Evolutionary conservation across 2,797 vertebrate species (phyloP).

Genomic region (Ctenochaetus hawaiiensis): DNA sequence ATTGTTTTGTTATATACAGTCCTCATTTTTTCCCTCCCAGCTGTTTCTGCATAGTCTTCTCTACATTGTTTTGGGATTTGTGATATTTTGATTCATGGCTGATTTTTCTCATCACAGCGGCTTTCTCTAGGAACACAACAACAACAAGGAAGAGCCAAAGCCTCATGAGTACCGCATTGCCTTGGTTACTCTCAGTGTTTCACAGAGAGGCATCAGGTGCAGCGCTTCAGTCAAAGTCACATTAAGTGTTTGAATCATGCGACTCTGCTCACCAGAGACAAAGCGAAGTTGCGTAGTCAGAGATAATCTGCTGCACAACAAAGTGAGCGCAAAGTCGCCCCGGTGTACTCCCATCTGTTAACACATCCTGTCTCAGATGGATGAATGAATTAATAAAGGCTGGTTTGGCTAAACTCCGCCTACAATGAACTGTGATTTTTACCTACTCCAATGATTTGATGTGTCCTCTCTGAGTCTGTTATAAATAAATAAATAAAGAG

Average conservation of each 20-base stretch:
- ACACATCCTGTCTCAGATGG: constrained; percentile 48
- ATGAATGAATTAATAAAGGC: constrained; percentile 46
- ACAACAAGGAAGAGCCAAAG: background rate
- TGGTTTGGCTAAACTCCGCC: constrained; percentile 6
- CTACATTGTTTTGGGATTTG: constrained; percentile 19
- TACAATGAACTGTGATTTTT: constrained; percentile 24
- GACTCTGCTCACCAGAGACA: constrained; percentile 49
- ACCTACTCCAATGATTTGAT: constrained; percentile 26
- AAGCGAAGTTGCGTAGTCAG: constrained; percentile 49
- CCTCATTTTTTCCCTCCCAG: constrained; percentile 27
- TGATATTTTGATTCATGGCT: constrained; percentile 20
- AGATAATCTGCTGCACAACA: constrained; percentile 55
- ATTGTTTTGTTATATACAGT: background rate
- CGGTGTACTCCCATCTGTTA: constrained; percentile 47
- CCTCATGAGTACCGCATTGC: constrained; percentile 30
- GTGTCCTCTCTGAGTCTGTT: constrained; percentile 1
- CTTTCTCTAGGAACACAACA: constrained; percentile 23
- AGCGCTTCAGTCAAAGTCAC: constrained; percentile 42
- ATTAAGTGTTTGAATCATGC: constrained; percentile 58
- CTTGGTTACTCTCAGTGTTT: constrained; percentile 28
- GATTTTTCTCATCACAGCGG: constrained; percentile 25
- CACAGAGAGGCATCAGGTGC: constrained; percentile 68
- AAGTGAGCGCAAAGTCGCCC: constrained; percentile 21
- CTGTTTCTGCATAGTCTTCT: background rate
- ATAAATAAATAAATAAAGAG: background rate